phyloP scores from a whole-genome alignment of 2,113 vertebrate genomes.

The Oryzias woworae region DNA sequence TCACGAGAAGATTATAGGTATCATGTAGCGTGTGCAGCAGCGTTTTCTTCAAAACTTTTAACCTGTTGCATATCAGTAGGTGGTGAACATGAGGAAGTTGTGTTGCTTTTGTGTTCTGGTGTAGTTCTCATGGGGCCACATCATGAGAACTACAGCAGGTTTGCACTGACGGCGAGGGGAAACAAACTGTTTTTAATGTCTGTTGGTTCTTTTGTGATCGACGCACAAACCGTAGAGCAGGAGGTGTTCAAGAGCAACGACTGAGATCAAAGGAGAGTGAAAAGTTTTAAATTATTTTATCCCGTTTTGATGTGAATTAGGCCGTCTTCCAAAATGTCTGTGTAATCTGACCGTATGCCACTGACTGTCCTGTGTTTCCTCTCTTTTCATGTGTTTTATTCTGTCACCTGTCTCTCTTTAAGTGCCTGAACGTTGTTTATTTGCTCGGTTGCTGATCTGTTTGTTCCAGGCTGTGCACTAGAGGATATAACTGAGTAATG shows the following conservation, averaged over 20 bases:
- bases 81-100: conserved; percentile 1
- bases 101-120: conserved; percentile 19
- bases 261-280: conserved; percentile 15
- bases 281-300: conserved; percentile 44
- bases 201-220: conserved; percentile 13
- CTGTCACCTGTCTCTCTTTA: conserved; percentile 12
- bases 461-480: conserved; percentile 31
- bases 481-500: conserved; percentile 28
- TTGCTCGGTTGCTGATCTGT: conserved; percentile 6
- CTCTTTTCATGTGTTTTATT: conserved; percentile 33
- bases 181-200: conserved; percentile 9
- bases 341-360: conserved; percentile 6
- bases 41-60: conserved; percentile 9
- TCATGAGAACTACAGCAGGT: conserved; percentile 33
- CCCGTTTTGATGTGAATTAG: conserved; percentile 20
- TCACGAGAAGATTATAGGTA: not conserved
- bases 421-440: conserved; percentile 67
- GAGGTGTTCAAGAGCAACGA: not conserved
- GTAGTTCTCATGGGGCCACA: conserved; percentile 7
- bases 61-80: conserved; percentile 27
- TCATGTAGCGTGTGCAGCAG: not conserved
- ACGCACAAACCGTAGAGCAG: conserved; percentile 9
- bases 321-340: conserved; percentile 43
- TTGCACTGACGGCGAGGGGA: conserved; percentile 41
- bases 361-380: conserved; percentile 7